Conservation (phyloP, 2,113 vertebrate genomes). For the Capra hircus region DNA sequence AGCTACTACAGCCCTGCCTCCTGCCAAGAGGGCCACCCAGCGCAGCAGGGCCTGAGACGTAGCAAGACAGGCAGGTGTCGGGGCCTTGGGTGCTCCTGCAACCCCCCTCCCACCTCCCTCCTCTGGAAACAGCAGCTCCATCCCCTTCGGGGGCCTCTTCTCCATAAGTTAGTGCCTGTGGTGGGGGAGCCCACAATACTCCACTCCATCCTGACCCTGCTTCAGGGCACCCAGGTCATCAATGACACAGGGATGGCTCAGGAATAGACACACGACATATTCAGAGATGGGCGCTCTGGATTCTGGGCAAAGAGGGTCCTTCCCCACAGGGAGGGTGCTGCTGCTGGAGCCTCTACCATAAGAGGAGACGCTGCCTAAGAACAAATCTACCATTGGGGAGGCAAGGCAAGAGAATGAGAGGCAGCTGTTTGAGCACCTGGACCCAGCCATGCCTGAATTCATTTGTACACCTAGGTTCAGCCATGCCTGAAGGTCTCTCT, state of each 20-base stretch:
- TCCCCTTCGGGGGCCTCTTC: fast-evolving
- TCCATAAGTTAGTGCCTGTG: neutral
- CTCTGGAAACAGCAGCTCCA: neutral
- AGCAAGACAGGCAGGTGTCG: neutral
- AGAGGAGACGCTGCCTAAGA: no score
- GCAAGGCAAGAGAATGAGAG: neutral
- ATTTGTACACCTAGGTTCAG: neutral
- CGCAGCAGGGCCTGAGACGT: fast-evolving
- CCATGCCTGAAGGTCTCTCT: neutral
- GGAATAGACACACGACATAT: fast-evolving
- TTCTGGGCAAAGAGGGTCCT: neutral
- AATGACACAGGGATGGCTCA: neutral
- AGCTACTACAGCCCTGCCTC: neutral
- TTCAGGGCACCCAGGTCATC: neutral
- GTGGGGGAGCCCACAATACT: no score
- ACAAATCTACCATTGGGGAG: neutral
- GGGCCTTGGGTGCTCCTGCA: neutral
- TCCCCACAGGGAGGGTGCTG: fast-evolving
- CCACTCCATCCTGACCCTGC: neutral
- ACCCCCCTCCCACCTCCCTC: fast-evolving
- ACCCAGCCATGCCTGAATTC: neutral
- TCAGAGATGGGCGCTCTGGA: neutral
- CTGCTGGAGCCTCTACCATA: neutral
- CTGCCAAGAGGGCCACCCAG: neutral
- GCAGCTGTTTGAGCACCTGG: neutral